These are phyloP conservation scores for Trichomalopsis sarcophagae DNA, from an alignment of 1,140 invertebrate genomes.

Conservation along the genomic window DNA sequence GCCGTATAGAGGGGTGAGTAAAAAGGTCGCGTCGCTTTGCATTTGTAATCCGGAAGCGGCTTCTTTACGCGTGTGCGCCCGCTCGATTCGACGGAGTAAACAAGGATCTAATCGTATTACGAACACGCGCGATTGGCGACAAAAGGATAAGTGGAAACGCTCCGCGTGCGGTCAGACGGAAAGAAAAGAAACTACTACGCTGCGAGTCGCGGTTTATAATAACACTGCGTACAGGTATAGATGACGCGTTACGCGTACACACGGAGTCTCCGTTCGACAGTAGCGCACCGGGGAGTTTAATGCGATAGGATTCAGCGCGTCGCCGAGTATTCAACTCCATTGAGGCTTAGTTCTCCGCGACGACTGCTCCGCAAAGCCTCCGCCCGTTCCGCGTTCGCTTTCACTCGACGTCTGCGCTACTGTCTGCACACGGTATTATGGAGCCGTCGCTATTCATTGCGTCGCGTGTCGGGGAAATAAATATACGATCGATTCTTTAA, in stretches of 20 bases:
- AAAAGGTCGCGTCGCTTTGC: slow-evolving; percentile 8
- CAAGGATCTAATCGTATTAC: neutral
- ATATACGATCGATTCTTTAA: no score
- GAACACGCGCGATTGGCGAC: no score
- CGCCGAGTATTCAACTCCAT: slow-evolving; percentile 6
- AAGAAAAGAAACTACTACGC: no score
- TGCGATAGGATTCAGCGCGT: slow-evolving; percentile 14
- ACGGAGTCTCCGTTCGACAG: neutral
- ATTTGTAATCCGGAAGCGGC: neutral
- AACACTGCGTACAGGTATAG: no score
- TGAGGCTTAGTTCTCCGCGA: slow-evolving; percentile 6
- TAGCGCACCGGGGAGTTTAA: neutral
- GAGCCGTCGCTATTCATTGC: neutral
- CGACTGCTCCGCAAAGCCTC: neutral
- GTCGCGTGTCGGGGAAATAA: no score
- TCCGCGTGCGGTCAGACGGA: no score
- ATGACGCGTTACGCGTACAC: no score
- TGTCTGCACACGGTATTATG: neutral
- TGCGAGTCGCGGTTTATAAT: no score
- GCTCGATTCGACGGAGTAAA: slow-evolving; percentile 5
- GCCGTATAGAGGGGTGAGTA: neutral
- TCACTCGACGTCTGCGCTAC: neutral
- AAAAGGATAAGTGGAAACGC: no score
- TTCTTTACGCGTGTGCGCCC: neutral
- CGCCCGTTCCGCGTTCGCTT: neutral